Evolutionary conservation across 2,888 invertebrate genomes (phyloP), one percentile per base, ranked within the genome.

Genomic region (Tenodera sinensis): DNA sequence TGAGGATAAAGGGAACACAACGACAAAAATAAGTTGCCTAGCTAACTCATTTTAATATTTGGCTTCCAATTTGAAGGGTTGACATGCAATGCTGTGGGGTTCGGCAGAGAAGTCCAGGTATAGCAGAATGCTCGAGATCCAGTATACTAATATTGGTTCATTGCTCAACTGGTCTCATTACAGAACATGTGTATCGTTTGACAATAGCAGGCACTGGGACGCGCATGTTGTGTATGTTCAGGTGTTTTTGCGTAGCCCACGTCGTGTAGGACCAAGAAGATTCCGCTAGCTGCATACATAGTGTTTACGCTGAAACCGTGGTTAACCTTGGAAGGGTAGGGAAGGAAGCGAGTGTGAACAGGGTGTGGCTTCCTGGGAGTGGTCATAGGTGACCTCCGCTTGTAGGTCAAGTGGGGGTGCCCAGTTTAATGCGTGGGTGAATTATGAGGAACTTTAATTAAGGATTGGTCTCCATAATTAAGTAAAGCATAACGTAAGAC

Each of bases 311-410:
- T 71, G 54, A 81, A 28, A 28, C 71, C 81, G 86, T 71, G 28
- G 86, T 81, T 86, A 86, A 7, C 86, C 86, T 86, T 86, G 86
- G 30, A 81, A 14, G 1, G 54, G 54, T 71, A 86, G 81, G 27
- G 30, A 25, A 81, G 86, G 54, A 71, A 4, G 85, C 25, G 42
- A 85, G 14, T 54, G n/a, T 54, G 34, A 20, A 71, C 20, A 71
- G 54, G 86, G 86, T 27, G 86, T 86, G 71, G 86, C 81, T 81
- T 7, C 20, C 81, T 86, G 81, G 81, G 86, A 86, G 86, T 86
- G 85, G 85, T 28, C 28, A 71, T 71, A 20, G 54, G 54, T 71
- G 54, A 71, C 54, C 54, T 71, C 54, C 54, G 54, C 54, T 71
- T 71, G 54, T 71, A 71, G 54, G 54, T 71, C 54, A 71, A 71